Base-by-base conservation (phyloP, 1,140 invertebrate species). In the Sipha flava region DNA sequence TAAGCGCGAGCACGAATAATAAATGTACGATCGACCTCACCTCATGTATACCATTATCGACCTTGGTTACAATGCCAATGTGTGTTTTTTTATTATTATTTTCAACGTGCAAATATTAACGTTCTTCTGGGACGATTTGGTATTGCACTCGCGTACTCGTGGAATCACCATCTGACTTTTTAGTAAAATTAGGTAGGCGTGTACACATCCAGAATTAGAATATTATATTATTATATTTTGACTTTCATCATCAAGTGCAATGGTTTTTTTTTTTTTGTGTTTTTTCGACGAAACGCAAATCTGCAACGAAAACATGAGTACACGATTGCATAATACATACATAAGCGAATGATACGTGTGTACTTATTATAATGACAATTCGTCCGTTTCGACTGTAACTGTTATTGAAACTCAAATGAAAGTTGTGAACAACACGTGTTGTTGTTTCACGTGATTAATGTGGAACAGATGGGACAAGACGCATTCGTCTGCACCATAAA, bases 361-460 rank as follows among this genome's bases (percentile, higher is more conserved):
- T n/a, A n/a, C n/a, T 26, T 21, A 40, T 45, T 45, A 26, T 29
- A 16, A 68, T 23, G 45, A 45, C 23, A n/a, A 49, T 49, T 49
- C 18, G 34, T 73, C 16, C 45, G 18, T 73, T 73, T 52, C 40
- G 40, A 45, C 64, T 26, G 40, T 47, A 10, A 47, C 23, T 10
- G 66, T 47, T 45, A 43, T 43, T 47, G 40, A 29, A 70, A 29
- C 40, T 47, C 47, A 37, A 54, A 73, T 57, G 73, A 77, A 77
- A 77, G 73, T 77, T 34, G 37, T 75, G 49, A 49, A 54, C 29
- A 43, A 14, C 16, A 18, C 47, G 47, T 43, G 34, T n/a, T 23
- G 73, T 40, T 23, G 49, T 77, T 57, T 40, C 21, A 43, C 73
- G 54, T 77, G 73, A 77, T 77, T 77, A 54, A 77, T 77, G 73